Base-by-base conservation (phyloP, 1,140 invertebrate species). In the Lepidurus apus region DNA sequence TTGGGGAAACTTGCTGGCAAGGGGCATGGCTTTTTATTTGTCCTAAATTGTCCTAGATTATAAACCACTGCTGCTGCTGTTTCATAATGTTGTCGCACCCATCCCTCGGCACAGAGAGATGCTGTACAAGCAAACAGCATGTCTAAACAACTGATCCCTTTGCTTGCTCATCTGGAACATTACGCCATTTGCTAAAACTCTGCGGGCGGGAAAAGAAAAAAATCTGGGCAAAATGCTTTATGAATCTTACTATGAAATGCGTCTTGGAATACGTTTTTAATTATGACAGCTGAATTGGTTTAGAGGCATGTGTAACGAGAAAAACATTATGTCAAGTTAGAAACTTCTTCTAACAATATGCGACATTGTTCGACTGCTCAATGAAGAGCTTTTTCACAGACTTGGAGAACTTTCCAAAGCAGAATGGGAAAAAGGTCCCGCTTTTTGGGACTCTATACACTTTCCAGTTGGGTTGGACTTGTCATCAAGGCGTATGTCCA, bases 61-160 rank as follows among this genome's bases (percentile, higher is more conserved):
- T 65, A 65, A 65, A 65, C 53, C 53, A 65, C 53, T 65, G 53
- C 53, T 65, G 53, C 53, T 65, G 17, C 53, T 65, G 53, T 65
- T 65, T 65, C 53, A 65, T 65, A 65, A 65, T 65, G 53, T 65
- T 65, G 53, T 65, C 53, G 53, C 53, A 65, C 53, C 53, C 53
- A 65, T 65, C 53, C 53, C 53, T 65, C 53, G 17, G 53, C 53
- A 65, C n/a, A 65, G 17, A 65, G 53, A 65, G 53, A 65, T 65
- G 53, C 53, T 65, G 53, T 65, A 65, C 53, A 65, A 65, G 53
- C 53, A 65, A 65, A 65, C 53, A 65, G 9, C 53, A 17, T 65
- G 53, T 65, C 53, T 65, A 65, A 65, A 65, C 53, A 65, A 65
- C n/a, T 17, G 53, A 47, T 9, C 13, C 53, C 53, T 21, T 21